phyloP scores from a whole-genome alignment of 2,888 invertebrate species.

The Callimorpha dominula region DNA sequence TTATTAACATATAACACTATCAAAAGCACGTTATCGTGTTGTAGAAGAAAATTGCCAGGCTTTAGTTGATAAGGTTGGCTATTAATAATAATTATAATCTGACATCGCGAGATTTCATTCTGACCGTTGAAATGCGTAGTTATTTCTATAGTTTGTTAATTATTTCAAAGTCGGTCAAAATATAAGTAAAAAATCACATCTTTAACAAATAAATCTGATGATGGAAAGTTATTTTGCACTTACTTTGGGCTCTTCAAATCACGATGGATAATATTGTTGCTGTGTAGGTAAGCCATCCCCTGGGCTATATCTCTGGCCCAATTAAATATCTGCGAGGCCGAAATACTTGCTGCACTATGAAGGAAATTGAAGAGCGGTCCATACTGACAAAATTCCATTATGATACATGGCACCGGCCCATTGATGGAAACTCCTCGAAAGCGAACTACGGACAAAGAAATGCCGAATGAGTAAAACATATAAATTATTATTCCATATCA shows the following conservation, averaged over 20 bases:
- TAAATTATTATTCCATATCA: too few species aligned
- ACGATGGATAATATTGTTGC: conserved; percentile 98
- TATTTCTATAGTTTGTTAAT: too few species aligned
- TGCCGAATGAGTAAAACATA: not conserved
- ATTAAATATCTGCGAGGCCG: conserved; percentile 94
- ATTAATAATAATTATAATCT: too few species aligned
- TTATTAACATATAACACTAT: too few species aligned
- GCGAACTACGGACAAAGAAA: conserved; percentile 60
- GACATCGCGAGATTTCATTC: too few species aligned
- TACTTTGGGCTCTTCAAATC: conserved; percentile 99
- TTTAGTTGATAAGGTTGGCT: too few species aligned
- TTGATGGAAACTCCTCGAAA: conserved; percentile 97
- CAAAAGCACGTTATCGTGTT: too few species aligned
- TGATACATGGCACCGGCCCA: conserved; percentile 96
- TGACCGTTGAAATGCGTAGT: too few species aligned
- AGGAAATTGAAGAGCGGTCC: conserved; percentile 97
- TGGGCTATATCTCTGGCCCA: conserved; percentile 98
- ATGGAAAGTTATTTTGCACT: conserved; percentile 65
- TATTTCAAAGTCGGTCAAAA: too few species aligned
- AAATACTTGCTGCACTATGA: conserved; percentile 93
- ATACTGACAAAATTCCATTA: conserved; percentile 99
- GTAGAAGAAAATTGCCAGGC: too few species aligned
- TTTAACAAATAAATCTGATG: not conserved
- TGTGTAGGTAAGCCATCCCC: conserved; percentile 98
- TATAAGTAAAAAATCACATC: too few species aligned